Percentiles rank a stretch among this genome's conserved stretches.
Evolutionary conservation across 2,888 invertebrate genomes (phyloP).

Genomic region (Eupithecia subfuscata): DNA sequence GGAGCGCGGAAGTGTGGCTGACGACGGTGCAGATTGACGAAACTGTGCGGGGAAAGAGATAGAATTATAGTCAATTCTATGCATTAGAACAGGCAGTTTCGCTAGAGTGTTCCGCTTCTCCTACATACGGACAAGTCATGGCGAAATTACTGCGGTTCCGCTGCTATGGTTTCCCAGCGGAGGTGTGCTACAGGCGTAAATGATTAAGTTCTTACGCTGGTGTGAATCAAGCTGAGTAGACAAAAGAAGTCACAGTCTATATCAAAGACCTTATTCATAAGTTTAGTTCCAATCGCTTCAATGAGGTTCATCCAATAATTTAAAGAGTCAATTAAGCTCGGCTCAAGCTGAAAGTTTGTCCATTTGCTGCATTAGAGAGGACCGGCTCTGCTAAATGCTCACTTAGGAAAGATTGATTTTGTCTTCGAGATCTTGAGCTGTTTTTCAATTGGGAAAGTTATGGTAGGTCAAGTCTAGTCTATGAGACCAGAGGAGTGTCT

Average conservation of each 20-base stretch:
- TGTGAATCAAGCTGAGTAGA: slow-evolving; percentile 1
- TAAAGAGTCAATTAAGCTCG: slow-evolving; percentile 38
- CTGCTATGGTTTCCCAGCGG: no score
- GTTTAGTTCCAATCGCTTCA: slow-evolving; percentile 16
- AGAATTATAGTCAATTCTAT: no score
- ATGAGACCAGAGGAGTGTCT: not conserved
- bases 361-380: slow-evolving; percentile 34
- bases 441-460: slow-evolving; percentile 9
- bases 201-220: not conserved
- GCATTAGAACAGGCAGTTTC: no score
- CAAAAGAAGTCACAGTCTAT: not conserved
- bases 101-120: no score
- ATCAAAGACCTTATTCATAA: slow-evolving; percentile 5
- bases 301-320: slow-evolving; percentile 30
- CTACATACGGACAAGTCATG: no score
- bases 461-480: slow-evolving; percentile 6
- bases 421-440: slow-evolving; percentile 15
- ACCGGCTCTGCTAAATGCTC: slow-evolving; percentile 26
- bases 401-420: slow-evolving; percentile 33
- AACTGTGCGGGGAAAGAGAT: no score
- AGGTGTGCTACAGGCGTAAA: no score
- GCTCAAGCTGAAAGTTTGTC: slow-evolving; percentile 30
- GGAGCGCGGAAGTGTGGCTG: no score
- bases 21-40: no score
- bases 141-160: no score